These are phyloP conservation scores for Otolemur crassicaudatus DNA, from an alignment of 2,797 vertebrate species.

Conservation along the genomic window DNA sequence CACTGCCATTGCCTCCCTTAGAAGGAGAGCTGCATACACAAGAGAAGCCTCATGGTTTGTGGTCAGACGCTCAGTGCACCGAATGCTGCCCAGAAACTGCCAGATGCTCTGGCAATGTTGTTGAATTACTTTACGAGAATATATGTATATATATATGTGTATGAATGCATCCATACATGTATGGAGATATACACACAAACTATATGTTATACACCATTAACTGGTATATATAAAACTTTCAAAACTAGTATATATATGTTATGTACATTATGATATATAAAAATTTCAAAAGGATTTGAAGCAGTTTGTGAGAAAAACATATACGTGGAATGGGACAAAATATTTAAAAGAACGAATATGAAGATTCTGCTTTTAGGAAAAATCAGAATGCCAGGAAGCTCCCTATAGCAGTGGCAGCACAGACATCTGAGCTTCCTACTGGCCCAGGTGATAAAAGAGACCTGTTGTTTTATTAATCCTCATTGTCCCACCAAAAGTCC, in stretches of 20 bases:
- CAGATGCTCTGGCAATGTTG: not conserved
- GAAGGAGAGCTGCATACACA: not conserved
- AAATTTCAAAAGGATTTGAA: slow-evolving; percentile 10
- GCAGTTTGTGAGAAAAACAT: not conserved
- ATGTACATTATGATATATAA: not conserved
- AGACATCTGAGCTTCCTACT: not conserved
- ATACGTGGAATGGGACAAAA: not conserved
- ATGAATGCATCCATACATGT: not conserved
- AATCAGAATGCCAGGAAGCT: not conserved
- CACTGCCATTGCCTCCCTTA: accelerated
- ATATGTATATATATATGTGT: no score
- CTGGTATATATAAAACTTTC: not conserved
- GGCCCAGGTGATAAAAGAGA: not conserved
- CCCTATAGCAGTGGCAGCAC: not conserved
- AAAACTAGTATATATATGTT: not conserved
- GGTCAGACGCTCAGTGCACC: not conserved
- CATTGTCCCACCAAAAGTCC: not conserved
- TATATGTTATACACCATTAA: not conserved
- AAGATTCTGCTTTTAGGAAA: not conserved
- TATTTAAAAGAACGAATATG: not conserved
- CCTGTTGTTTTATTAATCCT: not conserved
- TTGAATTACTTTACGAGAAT: not conserved
- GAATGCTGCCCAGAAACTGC: no score
- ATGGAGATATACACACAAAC: not conserved
- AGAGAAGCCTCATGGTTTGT: not conserved